Evolutionary conservation across 2,888 invertebrate species (phyloP).

Genomic region (Brachyptera putata): DNA sequence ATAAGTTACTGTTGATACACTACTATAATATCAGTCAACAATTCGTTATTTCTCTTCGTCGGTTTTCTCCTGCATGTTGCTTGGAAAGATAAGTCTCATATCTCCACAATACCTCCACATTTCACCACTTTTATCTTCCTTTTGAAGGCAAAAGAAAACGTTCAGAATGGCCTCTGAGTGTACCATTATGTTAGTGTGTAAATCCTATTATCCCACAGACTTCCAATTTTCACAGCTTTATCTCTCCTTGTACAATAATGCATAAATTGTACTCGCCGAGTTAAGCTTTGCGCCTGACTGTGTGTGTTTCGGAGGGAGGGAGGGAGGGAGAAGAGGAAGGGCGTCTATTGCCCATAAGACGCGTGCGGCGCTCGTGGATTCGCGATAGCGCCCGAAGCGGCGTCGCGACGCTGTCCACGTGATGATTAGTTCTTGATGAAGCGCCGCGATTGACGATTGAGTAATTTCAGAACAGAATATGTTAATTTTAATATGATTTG

Average conservation of each 20-base stretch:
- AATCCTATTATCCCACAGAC: constrained; percentile 34
- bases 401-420: neutral
- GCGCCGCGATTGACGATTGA: no score
- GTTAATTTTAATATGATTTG: no score
- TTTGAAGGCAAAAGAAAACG: constrained; percentile 31
- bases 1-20: constrained; percentile 2
- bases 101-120: constrained; percentile 34
- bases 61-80: constrained; percentile 27
- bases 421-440: no score
- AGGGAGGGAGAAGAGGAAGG: neutral
- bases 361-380: neutral
- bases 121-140: constrained; percentile 33
- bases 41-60: constrained; percentile 31
- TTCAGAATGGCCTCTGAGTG: constrained; percentile 24
- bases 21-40: constrained; percentile 32
- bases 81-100: constrained; percentile 32
- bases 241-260: constrained; percentile 33
- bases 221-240: constrained; percentile 33
- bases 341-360: neutral
- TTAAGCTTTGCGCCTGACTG: no score
- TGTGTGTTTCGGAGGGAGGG: neutral
- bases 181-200: constrained; percentile 35
- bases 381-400: neutral
- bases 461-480: no score
- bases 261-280: constrained; percentile 35